Percentiles rank a stretch among this genome's conserved stretches.
Conservation (phyloP, 2,113 vertebrate species). For the Myotis lucifugus region DNA sequence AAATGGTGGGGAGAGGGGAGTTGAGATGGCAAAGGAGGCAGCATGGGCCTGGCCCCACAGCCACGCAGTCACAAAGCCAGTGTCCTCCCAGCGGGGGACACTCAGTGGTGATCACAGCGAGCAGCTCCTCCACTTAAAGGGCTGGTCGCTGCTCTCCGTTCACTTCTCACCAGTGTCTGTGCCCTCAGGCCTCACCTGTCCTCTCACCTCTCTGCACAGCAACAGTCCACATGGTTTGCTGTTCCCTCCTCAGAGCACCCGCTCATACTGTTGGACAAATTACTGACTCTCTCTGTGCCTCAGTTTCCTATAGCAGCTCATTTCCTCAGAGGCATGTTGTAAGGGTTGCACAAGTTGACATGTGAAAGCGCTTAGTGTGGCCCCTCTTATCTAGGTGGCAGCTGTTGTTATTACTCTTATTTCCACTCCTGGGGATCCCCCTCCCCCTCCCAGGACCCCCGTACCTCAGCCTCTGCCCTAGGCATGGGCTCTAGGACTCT, state of each 20-base stretch:
- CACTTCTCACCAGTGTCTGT: background rate
- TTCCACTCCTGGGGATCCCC: background rate
- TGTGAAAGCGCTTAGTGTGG: background rate
- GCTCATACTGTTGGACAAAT: background rate
- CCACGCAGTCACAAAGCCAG: background rate
- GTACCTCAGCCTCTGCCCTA: background rate
- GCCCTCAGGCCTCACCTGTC: background rate
- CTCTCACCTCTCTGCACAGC: background rate
- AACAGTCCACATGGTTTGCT: fast-evolving
- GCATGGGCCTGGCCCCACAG: background rate
- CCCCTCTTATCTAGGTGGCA: fast-evolving
- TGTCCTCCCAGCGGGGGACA: background rate
- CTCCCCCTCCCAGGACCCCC: background rate
- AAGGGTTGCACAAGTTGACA: background rate
- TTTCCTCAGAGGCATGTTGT: background rate
- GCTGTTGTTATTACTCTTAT: background rate
- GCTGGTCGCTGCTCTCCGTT: background rate
- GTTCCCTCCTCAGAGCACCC: background rate
- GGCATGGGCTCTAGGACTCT: background rate
- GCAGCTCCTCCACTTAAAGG: background rate
- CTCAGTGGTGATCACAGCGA: no score
- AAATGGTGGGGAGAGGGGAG: background rate
- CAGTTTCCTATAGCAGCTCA: background rate
- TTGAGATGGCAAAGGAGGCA: background rate
- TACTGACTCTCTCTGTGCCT: background rate